Conservation (phyloP, 2,797 vertebrate species). For the Enteromius afrohamiltoni region DNA sequence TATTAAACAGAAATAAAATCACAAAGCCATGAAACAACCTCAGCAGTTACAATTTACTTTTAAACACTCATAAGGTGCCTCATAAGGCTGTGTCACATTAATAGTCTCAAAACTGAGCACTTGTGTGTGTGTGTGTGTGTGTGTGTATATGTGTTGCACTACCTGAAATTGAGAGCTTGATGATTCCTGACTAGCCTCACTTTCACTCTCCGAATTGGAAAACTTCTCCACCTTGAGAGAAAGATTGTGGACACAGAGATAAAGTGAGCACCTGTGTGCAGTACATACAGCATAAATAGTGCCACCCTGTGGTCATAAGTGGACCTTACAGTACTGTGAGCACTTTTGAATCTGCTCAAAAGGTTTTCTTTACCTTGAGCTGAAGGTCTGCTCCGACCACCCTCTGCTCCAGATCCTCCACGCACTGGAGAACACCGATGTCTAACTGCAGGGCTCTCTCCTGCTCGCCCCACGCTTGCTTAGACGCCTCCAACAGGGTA, state of each 20-base stretch:
- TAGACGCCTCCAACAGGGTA: slow-evolving; percentile 74
- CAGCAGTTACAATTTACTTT: background rate
- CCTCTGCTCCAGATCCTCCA: slow-evolving; percentile 92
- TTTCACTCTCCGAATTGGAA: slow-evolving; percentile 66
- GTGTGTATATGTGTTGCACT: slow-evolving; percentile 28
- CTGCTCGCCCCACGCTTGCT: slow-evolving; percentile 83
- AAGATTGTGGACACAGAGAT: slow-evolving; percentile 43
- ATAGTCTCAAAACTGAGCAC: background rate
- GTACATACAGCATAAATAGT: background rate
- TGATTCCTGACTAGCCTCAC: slow-evolving; percentile 68
- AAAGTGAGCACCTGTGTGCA: background rate
- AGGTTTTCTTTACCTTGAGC: slow-evolving; percentile 80
- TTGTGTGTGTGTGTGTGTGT: background rate
- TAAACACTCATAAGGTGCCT: background rate
- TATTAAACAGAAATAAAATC: no score
- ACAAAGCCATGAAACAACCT: no score
- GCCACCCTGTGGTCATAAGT: background rate
- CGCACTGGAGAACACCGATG: slow-evolving; percentile 86
- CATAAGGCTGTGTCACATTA: background rate
- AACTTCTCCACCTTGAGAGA: slow-evolving; percentile 69
- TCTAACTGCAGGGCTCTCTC: slow-evolving; percentile 86
- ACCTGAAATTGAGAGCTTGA: slow-evolving; percentile 77
- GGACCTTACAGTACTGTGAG: background rate
- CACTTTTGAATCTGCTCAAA: background rate
- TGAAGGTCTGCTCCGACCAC: slow-evolving; percentile 90